Evolutionary conservation across 1,140 invertebrate genomes (phyloP).

Genomic region (Drosophila kanapiae): DNA sequence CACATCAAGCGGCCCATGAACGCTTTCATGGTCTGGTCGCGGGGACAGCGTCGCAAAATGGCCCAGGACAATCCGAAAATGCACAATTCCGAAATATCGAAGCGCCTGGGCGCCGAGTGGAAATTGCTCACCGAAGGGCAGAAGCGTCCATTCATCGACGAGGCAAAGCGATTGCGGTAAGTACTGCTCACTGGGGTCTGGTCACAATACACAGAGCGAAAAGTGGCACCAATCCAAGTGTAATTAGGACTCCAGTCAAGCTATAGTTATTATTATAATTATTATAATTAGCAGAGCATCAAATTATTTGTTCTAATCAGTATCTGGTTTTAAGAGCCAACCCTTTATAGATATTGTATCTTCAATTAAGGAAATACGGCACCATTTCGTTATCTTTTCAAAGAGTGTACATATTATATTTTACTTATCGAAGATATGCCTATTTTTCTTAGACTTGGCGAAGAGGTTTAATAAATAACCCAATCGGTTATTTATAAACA

Average conservation of each 20-base stretch:
- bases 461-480: not conserved
- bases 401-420: too few species aligned
- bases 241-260: not conserved
- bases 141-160: constrained; percentile 98
- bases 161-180: constrained; percentile 96
- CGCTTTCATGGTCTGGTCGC: constrained; percentile 97
- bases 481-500: too few species aligned
- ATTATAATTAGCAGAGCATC: not conserved
- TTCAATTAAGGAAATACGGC: not conserved
- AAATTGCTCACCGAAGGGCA: constrained; percentile 94
- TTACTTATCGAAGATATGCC: not conserved
- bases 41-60: constrained; percentile 96
- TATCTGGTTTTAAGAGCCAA: not conserved
- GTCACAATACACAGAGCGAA: constrained; percentile 14
- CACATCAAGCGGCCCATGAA: constrained; percentile 97
- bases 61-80: constrained; percentile 99
- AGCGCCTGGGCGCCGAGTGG: constrained; percentile 95
- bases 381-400: not conserved
- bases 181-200: constrained; percentile 80
- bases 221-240: accelerated
- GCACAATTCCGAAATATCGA: constrained; percentile 98
- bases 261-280: not conserved
- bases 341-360: too few species aligned
- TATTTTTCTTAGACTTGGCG: not conserved
- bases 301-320: not conserved